Conservation (phyloP, 2,888 invertebrate genomes). For the Drosophila meridiana region DNA sequence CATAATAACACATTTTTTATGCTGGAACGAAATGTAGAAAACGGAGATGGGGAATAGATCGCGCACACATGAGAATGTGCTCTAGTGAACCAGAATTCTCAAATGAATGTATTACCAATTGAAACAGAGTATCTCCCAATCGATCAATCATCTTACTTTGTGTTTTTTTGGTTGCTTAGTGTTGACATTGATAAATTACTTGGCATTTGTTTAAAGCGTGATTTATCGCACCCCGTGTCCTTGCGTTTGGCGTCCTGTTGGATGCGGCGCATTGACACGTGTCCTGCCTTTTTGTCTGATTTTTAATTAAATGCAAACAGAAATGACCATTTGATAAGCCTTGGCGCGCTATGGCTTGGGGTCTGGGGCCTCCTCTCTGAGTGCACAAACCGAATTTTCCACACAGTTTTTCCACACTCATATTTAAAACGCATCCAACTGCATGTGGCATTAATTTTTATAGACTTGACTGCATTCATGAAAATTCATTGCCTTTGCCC, state of each 20-base stretch:
- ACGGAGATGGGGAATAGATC: too few relatives aligned
- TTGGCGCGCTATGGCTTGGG: not conserved
- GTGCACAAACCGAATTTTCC: not conserved
- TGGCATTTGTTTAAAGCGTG: conserved; percentile 83
- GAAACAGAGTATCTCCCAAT: not conserved
- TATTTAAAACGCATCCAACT: conserved; percentile 76
- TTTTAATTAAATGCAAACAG: conserved; percentile 85
- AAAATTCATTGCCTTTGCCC: conserved; percentile 68
- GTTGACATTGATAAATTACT: conserved; percentile 84
- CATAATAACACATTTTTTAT: not conserved
- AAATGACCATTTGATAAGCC: conserved; percentile 83
- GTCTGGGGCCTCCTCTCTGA: not conserved
- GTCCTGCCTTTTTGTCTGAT: conserved; percentile 76
- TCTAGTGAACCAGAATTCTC: too few relatives aligned
- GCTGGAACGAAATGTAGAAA: too few relatives aligned
- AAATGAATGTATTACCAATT: too few relatives aligned
- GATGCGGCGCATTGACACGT: conserved; percentile 81
- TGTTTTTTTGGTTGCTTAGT: conserved; percentile 45
- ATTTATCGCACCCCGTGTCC: conserved; percentile 79
- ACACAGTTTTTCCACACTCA: conserved; percentile 67
- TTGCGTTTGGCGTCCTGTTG: conserved; percentile 32
- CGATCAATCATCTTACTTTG: not conserved
- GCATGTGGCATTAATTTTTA: conserved; percentile 75
- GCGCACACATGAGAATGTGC: not conserved
- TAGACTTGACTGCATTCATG: conserved; percentile 80